Evolutionary conservation across 2,888 invertebrate genomes (phyloP).

Genomic region (Xestobium rufovillosum): DNA sequence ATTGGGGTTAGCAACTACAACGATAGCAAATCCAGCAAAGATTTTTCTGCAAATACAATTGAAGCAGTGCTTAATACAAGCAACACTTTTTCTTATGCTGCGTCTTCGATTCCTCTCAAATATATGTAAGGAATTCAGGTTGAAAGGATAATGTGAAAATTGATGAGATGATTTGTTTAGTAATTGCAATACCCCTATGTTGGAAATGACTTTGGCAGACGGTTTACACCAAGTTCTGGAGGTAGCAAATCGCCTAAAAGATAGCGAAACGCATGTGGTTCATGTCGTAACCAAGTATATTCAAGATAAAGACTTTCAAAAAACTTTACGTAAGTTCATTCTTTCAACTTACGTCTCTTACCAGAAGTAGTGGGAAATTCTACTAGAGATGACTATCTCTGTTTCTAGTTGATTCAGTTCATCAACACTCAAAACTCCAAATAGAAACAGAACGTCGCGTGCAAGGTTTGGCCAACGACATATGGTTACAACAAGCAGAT

Average conservation of each 20-base stretch:
- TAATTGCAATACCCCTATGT: not conserved
- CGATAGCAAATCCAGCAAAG: too few species aligned
- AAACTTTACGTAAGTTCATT: constrained; percentile 32
- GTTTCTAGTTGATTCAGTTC: constrained; percentile 28
- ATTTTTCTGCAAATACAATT: too few species aligned
- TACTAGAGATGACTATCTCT: constrained; percentile 2
- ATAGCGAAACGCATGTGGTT: constrained; percentile 29
- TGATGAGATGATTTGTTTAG: not conserved
- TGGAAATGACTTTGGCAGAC: constrained; percentile 6
- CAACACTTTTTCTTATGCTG: too few species aligned
- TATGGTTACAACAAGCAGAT: constrained; percentile 35
- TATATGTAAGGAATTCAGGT: not conserved
- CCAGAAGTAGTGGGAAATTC: constrained; percentile 2
- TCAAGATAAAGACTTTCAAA: constrained; percentile 26
- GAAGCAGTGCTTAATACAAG: too few species aligned
- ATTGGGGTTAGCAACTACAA: too few species aligned
- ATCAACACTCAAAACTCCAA: constrained; percentile 29
- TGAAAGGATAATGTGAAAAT: too few species aligned
- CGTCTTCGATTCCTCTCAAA: not conserved
- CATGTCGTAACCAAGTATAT: constrained; percentile 29
- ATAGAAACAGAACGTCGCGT: constrained; percentile 31
- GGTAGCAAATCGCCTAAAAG: constrained; percentile 23
- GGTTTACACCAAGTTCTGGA: constrained; percentile 22
- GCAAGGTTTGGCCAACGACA: constrained; percentile 30
- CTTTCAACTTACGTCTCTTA: too few species aligned